Conservation (phyloP, 2,888 invertebrate species). For the Napeogenes inachia region DNA sequence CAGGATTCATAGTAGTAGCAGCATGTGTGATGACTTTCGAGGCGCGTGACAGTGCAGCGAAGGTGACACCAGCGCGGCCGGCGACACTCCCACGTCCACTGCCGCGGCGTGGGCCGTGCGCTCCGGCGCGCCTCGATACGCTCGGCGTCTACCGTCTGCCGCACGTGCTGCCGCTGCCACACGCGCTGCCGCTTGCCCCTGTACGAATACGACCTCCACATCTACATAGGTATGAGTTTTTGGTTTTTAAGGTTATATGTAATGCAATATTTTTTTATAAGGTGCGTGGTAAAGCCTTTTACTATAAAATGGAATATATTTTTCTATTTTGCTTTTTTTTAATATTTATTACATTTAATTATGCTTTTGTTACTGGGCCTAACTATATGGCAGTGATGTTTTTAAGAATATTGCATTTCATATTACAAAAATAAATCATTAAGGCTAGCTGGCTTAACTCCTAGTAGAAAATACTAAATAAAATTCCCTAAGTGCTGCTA, state of each 20-base stretch:
- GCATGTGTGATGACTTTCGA: constrained; percentile 99
- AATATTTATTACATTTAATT: too few relatives aligned
- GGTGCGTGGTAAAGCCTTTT: constrained; percentile 18
- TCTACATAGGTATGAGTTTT: constrained; percentile 51
- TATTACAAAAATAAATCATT: neutral
- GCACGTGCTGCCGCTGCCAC: constrained; percentile 66
- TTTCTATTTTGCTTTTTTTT: too few relatives aligned
- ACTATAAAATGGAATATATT: neutral
- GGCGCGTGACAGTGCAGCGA: constrained; percentile 94
- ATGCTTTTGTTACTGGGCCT: too few relatives aligned
- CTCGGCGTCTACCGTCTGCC: constrained; percentile 82
- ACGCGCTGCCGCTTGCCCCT: constrained; percentile 64
- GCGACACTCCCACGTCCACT: constrained; percentile 73
- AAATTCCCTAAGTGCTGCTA: neutral
- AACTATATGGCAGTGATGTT: neutral
- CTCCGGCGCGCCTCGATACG: constrained; percentile 79
- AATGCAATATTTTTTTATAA: neutral
- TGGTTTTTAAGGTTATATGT: neutral
- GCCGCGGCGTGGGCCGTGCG: constrained; percentile 67
- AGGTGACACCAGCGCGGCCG: constrained; percentile 86
- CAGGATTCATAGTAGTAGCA: constrained; percentile 96
- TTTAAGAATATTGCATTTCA: constrained; percentile 1
- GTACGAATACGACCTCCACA: constrained; percentile 64
- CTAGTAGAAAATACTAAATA: neutral
- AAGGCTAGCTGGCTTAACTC: neutral